Conservation (phyloP, 1,140 invertebrate species). For the Himalopsyche phryganea region DNA sequence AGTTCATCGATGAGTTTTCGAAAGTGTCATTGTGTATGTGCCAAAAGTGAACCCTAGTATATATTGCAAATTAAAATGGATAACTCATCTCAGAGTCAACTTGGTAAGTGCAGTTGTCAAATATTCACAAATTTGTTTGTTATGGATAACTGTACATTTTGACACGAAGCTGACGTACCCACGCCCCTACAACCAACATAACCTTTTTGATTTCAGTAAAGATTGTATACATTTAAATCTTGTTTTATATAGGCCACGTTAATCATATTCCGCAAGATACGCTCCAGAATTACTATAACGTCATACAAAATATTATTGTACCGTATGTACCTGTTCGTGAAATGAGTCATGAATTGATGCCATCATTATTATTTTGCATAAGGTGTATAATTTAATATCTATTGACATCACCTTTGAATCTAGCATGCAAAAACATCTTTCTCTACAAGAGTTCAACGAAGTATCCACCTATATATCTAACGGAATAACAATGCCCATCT, state of each 20-base stretch:
- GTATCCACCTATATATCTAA: no score
- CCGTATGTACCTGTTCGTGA: neutral
- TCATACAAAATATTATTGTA: conserved; percentile 1
- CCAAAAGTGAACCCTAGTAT: conserved; percentile 14
- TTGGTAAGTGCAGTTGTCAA: conserved; percentile 24
- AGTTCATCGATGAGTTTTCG: conserved; percentile 17
- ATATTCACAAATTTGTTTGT: conserved; percentile 26
- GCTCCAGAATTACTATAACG: no score
- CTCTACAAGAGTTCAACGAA: no score
- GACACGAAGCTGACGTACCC: conserved; percentile 52
- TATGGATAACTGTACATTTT: conserved; percentile 44
- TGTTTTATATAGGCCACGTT: no score
- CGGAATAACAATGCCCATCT: no score
- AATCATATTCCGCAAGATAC: no score
- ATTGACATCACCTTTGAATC: neutral
- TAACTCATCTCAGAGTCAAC: conserved; percentile 18
- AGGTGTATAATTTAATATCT: neutral
- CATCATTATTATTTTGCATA: conserved; percentile 1
- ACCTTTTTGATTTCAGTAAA: conserved; percentile 16
- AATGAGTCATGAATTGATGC: conserved; percentile 1
- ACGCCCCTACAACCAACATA: conserved; percentile 33
- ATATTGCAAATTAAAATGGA: conserved; percentile 12
- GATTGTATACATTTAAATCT: no score
- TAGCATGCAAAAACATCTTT: no score
- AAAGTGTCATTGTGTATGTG: conserved; percentile 24